Base-by-base conservation (phyloP, 1,140 invertebrate genomes). In the Lordiphosa clarofinis region DNA sequence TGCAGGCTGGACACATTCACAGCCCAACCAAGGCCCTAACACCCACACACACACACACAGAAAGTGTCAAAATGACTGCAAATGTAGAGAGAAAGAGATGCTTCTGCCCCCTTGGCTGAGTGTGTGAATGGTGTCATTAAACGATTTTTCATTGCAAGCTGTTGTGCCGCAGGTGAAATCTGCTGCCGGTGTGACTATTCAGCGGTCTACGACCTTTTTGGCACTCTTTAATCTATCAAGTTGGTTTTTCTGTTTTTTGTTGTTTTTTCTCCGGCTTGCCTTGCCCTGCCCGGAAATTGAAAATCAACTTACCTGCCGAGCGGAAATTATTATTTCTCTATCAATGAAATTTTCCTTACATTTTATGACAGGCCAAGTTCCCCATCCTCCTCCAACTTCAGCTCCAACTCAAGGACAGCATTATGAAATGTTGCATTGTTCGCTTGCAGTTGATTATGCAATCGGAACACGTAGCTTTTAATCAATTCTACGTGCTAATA, bases 121-220 rank as follows among this genome's bases (percentile, higher is more conserved):
- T 73, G 72, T 76, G 73, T 67, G 73, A 87, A 87, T 79, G 79
- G 69, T 86, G 86, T 81, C 81, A 88, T 87, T 88, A 88, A 88
- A 72, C 86, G 86, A 87, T 88, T 88, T 88, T 88, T 87, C 86
- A 86, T 82, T 69, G 86, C 75, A 84, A 78, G 78, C 78, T 84
- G 78, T 46, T 46, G 43, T 46, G 43, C 78, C 79, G 78, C 78
- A 84, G 79, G 78, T 84, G 69, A 73, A 78, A 70, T 50, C 44
- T 55, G 46, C 24, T 46, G 33, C 38, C 19, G 37, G 40, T 81
- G 55, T 67, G 55, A 68, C 63, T 72, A 69, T 73, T 65, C 33
- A 65, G 54, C 68, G 64, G 78, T 78, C 64, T 50, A 64, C 69
- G 78, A 78, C 78, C 73, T 78, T 59, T 64, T 59, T 62, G 49